phyloP scores from a whole-genome alignment of 92 coral and sea anemone genomes.

The Epizoanthus rinbou region DNA sequence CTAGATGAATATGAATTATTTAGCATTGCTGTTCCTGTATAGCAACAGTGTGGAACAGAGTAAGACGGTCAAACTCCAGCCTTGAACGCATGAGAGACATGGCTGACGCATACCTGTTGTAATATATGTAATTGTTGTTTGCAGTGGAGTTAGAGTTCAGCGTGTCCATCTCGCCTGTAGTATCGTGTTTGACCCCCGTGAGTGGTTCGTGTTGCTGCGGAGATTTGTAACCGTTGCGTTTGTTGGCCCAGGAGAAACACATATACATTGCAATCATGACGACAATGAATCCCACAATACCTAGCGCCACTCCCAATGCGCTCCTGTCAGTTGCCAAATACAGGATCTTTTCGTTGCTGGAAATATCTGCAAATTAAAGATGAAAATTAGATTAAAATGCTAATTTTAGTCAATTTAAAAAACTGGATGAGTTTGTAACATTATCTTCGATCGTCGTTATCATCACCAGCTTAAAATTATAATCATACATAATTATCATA shows the following conservation, averaged over 20 bases:
- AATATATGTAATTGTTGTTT: conserved; percentile 22
- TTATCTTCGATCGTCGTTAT: too few species aligned
- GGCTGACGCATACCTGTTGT: conserved; percentile 47
- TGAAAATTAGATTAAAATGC: background rate
- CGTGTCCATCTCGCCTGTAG: conserved; percentile 25
- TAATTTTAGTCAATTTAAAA: background rate
- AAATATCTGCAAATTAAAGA: conserved; percentile 28
- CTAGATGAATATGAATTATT: too few species aligned
- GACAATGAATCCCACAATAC: conserved; percentile 62
- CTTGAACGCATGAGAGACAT: background rate
- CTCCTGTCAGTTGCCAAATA: conserved; percentile 46
- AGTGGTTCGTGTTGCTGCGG: conserved; percentile 27
- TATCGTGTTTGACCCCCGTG: conserved; percentile 24
- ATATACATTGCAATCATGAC: conserved; percentile 50
- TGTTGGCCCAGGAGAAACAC: conserved; percentile 61
- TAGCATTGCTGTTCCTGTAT: too few species aligned
- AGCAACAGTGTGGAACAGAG: too few species aligned
- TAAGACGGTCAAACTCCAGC: background rate
- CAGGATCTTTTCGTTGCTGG: conserved; percentile 26
- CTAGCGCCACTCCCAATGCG: conserved; percentile 71
- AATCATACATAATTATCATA: too few species aligned
- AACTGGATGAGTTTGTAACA: background rate
- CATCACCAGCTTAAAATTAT: too few species aligned
- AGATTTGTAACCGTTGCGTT: conserved; percentile 56
- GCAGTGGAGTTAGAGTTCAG: conserved; percentile 18